Evolutionary conservation across 2,797 vertebrate species (phyloP).

Genomic region (Euthynnus affinis): DNA sequence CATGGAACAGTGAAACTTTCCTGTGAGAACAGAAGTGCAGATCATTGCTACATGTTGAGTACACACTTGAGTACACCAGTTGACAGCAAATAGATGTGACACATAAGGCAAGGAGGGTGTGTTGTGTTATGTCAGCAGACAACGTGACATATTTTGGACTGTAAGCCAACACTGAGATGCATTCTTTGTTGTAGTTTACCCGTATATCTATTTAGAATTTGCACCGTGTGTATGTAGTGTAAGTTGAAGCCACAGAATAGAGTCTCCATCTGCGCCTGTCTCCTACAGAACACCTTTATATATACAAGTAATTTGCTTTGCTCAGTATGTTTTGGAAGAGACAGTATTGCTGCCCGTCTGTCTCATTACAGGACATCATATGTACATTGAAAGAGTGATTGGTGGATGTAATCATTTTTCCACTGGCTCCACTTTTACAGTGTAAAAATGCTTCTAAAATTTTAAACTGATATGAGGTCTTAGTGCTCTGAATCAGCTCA

Average conservation of each 20-base stretch:
- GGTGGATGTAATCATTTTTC: background rate
- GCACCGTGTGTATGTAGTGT: slow-evolving; percentile 28
- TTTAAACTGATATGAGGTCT: too few species aligned
- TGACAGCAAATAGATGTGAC: slow-evolving; percentile 77
- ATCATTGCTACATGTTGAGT: slow-evolving; percentile 61
- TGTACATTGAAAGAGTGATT: background rate
- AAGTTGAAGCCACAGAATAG: slow-evolving; percentile 26
- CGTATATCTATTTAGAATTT: slow-evolving; percentile 55
- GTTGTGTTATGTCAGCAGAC: slow-evolving; percentile 68
- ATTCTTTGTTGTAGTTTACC: slow-evolving; percentile 53
- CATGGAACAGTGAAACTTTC: slow-evolving; percentile 77
- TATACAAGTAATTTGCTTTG: slow-evolving; percentile 32
- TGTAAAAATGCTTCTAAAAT: too few species aligned
- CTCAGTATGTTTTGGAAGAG: slow-evolving; percentile 16
- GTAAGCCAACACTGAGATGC: slow-evolving; percentile 61
- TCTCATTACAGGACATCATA: background rate
- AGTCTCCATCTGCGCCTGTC: slow-evolving; percentile 30
- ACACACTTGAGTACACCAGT: slow-evolving; percentile 62
- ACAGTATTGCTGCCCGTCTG: background rate
- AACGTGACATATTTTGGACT: slow-evolving; percentile 73
- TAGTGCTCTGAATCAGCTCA: too few species aligned
- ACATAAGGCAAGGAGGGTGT: slow-evolving; percentile 69
- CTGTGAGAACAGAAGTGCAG: slow-evolving; percentile 72
- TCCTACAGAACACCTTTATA: slow-evolving; percentile 23
- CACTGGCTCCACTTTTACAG: too few species aligned